These are phyloP conservation scores for Linnaemya vulpina DNA, from an alignment of 2,888 invertebrate species.

Conservation along the genomic window DNA sequence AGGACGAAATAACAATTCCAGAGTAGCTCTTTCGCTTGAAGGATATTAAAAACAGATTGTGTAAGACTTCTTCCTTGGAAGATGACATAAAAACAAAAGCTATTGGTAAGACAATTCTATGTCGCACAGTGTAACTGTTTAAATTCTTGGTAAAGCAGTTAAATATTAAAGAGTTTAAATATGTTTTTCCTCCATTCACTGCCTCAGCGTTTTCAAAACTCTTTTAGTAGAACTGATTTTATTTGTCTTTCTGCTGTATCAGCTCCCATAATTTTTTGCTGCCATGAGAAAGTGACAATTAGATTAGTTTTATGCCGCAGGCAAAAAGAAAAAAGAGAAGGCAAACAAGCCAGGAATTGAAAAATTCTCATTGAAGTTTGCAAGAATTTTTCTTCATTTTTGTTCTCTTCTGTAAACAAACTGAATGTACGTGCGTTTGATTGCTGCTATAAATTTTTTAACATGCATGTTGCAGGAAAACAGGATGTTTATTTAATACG, in stretches of 20 bases:
- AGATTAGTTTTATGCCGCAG: slow-evolving; percentile 26
- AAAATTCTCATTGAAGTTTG: background rate
- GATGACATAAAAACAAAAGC: too few relatives aligned
- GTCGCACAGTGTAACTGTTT: background rate
- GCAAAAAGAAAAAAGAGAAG: background rate
- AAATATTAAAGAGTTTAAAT: background rate
- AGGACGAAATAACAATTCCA: too few relatives aligned
- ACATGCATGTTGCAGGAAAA: slow-evolving; percentile 16
- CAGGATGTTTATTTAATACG: slow-evolving; percentile 17
- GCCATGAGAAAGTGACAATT: slow-evolving; percentile 24
- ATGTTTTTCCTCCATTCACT: background rate
- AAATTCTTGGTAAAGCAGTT: background rate
- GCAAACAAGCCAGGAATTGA: slow-evolving; percentile 13
- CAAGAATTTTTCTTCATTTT: background rate
- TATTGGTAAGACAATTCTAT: too few relatives aligned
- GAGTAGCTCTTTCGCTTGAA: too few relatives aligned
- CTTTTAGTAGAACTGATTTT: background rate
- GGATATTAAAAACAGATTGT: too few relatives aligned
- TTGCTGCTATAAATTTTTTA: slow-evolving; percentile 11
- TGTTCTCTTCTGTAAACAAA: background rate
- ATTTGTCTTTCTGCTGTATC: background rate
- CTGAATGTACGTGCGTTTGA: background rate
- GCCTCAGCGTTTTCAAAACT: background rate
- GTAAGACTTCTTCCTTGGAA: too few relatives aligned
- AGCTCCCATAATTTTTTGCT: background rate